These are phyloP conservation scores for Cyanoramphus novaezelandiae DNA, from an alignment of 2,113 vertebrate species.

Conservation along the genomic window DNA sequence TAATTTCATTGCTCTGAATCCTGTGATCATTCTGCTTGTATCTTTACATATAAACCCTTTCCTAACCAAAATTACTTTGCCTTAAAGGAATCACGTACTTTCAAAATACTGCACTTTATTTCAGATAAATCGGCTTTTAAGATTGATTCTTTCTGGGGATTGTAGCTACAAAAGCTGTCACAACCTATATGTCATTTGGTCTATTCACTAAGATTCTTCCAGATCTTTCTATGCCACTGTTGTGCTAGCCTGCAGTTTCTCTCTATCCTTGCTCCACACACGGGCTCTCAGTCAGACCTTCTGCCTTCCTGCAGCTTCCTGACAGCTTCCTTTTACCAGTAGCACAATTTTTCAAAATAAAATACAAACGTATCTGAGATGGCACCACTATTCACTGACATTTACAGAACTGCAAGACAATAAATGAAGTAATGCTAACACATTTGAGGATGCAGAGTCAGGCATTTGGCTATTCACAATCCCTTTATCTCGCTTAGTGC, in stretches of 20 bases:
- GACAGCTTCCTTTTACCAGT: neutral
- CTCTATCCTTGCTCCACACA: neutral
- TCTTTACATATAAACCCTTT: neutral
- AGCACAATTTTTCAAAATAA: neutral
- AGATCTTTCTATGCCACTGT: neutral
- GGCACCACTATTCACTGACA: neutral
- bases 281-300: neutral
- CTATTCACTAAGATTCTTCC: neutral
- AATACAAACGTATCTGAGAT: neutral
- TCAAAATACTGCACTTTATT: neutral
- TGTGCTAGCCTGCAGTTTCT: neutral
- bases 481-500: fast-evolving
- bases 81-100: fast-evolving
- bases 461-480: neutral
- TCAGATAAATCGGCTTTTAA: neutral
- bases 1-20: neutral
- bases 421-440: neutral
- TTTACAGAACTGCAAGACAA: neutral
- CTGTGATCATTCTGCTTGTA: neutral
- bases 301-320: neutral
- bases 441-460: neutral
- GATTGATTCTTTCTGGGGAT: neutral
- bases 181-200: neutral
- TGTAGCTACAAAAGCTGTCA: neutral
- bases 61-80: neutral